Base-by-base conservation (phyloP, 1,140 invertebrate genomes). In the Drosophila tani region DNA sequence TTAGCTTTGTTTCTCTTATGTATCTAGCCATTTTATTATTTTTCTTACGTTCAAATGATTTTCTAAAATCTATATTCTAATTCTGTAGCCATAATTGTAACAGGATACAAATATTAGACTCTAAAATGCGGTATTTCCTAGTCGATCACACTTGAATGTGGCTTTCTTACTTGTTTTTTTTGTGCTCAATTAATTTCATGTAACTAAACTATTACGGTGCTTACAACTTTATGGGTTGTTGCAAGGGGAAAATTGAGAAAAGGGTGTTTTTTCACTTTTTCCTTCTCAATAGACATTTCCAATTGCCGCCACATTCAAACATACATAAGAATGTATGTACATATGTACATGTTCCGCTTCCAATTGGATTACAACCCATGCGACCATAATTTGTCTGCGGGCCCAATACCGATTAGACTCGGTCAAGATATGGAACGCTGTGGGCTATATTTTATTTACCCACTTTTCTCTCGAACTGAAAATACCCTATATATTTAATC, bases 121-220 rank as follows among this genome's bases (percentile, higher is more conserved):
- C 27, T 29, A 29, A 29, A 29, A 29, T 7, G 27, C 27, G 3
- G 51, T 38, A 55, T 38, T 38, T 21, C 2, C 14, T 1, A 55
- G 32, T 55, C 32, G 17, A 2, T 21, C 4, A 21, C 32, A 21
- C 2, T 53, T 2, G 1, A 5, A 15, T 35, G 1, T 0, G 8
- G 11, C 29, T 51, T 51, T 12, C 9, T 6, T 17, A 1, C 27
- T 40, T 57, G 3, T 21, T 50, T 50, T 69, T 69, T 49, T 50
- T 29, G 11, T 32, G 11, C 32, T 19, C 68, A 65, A 68, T 68
- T 77, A 63, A 53, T 53, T 60, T 55, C 75, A n/a, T 58, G 50
- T 69, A 82, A 82, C 82, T 82, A 78, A 82, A 82, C 63, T 46
- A 63, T 77, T 82, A 67, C 65, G 45, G 51, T 62, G 59, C 58